These are phyloP conservation scores for Falcaria lacertinaria DNA, from an alignment of 2,888 invertebrate genomes.

Conservation along the genomic window DNA sequence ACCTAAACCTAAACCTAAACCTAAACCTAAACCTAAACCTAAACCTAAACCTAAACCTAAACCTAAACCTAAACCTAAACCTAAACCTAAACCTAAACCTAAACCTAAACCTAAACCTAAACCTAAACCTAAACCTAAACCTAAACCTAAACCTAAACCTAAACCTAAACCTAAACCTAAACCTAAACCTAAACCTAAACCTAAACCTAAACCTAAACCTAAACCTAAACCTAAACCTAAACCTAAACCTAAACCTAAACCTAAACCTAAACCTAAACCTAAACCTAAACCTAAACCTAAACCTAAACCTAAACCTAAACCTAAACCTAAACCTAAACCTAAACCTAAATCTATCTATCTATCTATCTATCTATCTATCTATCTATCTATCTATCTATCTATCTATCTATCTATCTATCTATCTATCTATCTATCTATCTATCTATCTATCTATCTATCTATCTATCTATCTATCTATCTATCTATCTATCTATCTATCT, in stretches of 20 bases:
- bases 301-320: not conserved
- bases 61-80: not conserved
- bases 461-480: not conserved
- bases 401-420: not conserved
- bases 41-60: not conserved
- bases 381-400: not conserved
- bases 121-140: not conserved
- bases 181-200: not conserved
- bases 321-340: no score
- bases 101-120: not conserved
- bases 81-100: not conserved
- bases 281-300: not conserved
- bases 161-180: not conserved
- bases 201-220: not conserved
- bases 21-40: not conserved
- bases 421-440: not conserved
- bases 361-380: no score
- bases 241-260: not conserved
- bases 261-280: not conserved
- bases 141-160: not conserved
- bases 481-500: not conserved
- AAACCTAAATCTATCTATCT: no score
- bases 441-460: not conserved
- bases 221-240: not conserved
- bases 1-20: not conserved